Conservation (phyloP, 2,888 invertebrate genomes). For the Ctenicera cuprea region DNA sequence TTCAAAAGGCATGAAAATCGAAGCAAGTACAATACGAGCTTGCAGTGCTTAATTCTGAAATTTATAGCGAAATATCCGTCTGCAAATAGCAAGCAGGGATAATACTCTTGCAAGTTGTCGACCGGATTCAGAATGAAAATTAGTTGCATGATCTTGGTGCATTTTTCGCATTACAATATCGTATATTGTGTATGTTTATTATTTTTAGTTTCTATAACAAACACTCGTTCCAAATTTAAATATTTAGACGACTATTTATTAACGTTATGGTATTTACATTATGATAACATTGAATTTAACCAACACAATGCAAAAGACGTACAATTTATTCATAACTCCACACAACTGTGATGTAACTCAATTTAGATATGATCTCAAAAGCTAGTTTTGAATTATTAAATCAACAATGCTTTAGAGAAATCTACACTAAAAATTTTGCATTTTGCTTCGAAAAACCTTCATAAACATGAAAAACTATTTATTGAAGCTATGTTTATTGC, state of each 20-base stretch:
- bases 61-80: slow-evolving; percentile 36
- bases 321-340: neutral
- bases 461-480: no score
- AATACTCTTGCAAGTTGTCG: slow-evolving; percentile 4
- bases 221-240: neutral
- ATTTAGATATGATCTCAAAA: neutral
- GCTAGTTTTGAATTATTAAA: neutral
- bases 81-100: slow-evolving; percentile 31
- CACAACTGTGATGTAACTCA: neutral
- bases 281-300: neutral
- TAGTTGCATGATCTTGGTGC: slow-evolving; percentile 14
- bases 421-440: no score
- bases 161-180: slow-evolving; percentile 33
- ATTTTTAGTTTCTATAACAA: neutral
- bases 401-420: no score
- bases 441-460: no score
- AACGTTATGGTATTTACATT: neutral
- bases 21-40: slow-evolving; percentile 16
- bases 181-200: slow-evolving; percentile 21
- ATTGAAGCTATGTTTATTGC: no score
- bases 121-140: slow-evolving; percentile 23
- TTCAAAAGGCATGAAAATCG: slow-evolving; percentile 14
- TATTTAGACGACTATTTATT: neutral
- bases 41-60: slow-evolving; percentile 27
- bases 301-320: neutral